Base-by-base conservation (phyloP, 2,888 invertebrate genomes). In the Parascotia fuliginaria region DNA sequence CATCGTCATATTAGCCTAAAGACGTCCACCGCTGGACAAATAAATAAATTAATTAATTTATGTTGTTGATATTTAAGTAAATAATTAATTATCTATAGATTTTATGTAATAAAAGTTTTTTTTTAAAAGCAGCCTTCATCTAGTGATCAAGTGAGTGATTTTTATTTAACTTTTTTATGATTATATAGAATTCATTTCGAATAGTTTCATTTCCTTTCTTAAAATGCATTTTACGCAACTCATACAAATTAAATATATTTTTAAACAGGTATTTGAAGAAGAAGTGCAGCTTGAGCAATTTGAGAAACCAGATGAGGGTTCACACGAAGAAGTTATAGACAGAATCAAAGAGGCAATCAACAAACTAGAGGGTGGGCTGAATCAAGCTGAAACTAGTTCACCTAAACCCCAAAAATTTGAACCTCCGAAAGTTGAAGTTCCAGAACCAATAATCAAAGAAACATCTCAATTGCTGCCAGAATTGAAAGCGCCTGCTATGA, bases 341-440 rank as follows among this genome's bases (percentile, higher is more conserved):
- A 82, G 83, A 65, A 90, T 91, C 28, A 89, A 88, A 68, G 87
- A 89, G 68, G 89, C 73, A 0, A 90, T 90, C 31, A 83, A 73
- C 33, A 91, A 90, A 77, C 63, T 91, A 15, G 90, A 91, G 62
- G 85, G 73, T 27, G 84, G 86, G 33, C 65, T 89, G 16, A 81
- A 71, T 44, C 66, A 81, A 43, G 65, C 63, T 1, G 77, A 75
- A 27, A 45, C 60, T 0, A 50, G 54, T 33, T 72, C 76, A 1
- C 77, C 80, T 0, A 78, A 71, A 47, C 44, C 55, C 0, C 72
- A 71, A 42, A 19, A 19, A 19, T 5, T 5, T 19, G 19, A 60
- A 44, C 38, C 43, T 44, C 32, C 39, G 9, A 36, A 22, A 47
- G 4, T 36, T 1, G 33, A 42, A 14, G 22, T 3, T 0, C 9